Base-by-base conservation (phyloP, 2,113 vertebrate genomes). In the Antigone vipio region DNA sequence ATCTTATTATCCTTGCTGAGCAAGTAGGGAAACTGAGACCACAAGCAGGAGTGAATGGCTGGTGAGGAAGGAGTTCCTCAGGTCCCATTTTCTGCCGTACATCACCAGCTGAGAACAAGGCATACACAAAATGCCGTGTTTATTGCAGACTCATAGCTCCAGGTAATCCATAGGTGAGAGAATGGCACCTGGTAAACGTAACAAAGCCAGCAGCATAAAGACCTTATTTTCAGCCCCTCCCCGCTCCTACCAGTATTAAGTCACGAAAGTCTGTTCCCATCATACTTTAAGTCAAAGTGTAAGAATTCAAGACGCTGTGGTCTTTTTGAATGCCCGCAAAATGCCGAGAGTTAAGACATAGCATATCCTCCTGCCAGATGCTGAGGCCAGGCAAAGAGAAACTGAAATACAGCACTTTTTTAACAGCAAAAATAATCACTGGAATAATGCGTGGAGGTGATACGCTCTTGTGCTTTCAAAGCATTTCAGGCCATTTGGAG, bases 361-460 rank as follows among this genome's bases (percentile, higher is more conserved):
- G 16, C 4, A 58, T 21, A 66, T 1, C 30, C 17, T 40, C 59
- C 75, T 13, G 26, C 42, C 16, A 68, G 50, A 74, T 12, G 38
- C 63, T 47, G 75, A 52, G 72, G 67, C 49, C 67, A 45, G 60
- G 63, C 42, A 90, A 75, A 85, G 0, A 18, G 53, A 87, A 29
- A 22, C 32, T 77, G 75, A 95, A 92, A 74, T 13, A 66, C 0
- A 0, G 26, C 8, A 38, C 32, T 9, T 92, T 44, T 64, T 55
- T 5, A 95, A 26, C 22, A 53, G 29, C 47, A 34, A 68, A 89
- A 81, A 56, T 29, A 35, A 76, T 49, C 30, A 53, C 35, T 32
- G 50, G 63, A 62, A 14, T 12, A 68, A 16, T 1, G 1, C 0
- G 1, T 3, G 35, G 11, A 77, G n/a, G 45, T 42, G 59, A 86